Evolutionary conservation across 2,797 vertebrate species (phyloP).

Genomic region (Propithecus perrieri): DNA sequence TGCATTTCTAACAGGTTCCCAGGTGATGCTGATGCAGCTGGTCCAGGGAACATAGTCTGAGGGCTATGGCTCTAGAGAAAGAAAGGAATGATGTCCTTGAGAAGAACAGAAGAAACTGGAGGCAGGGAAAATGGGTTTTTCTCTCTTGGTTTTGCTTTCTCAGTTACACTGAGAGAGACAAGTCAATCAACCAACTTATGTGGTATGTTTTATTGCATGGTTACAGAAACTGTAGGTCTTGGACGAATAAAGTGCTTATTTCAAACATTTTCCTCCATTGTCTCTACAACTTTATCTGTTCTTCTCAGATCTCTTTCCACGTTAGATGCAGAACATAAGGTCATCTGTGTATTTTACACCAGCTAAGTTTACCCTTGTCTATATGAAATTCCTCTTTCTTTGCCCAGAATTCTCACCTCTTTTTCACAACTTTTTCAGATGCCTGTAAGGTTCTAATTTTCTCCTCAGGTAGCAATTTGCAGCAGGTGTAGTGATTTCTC

Average conservation of each 20-base stretch:
- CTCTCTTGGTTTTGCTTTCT: not conserved
- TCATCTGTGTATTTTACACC: not conserved
- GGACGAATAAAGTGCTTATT: not conserved
- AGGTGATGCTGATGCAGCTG: not conserved
- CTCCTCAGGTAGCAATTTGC: slow-evolving; percentile 54
- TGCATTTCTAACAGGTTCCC: not conserved
- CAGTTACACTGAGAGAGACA: not conserved
- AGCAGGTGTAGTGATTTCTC: slow-evolving; percentile 62
- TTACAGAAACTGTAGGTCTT: not conserved
- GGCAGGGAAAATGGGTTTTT: not conserved
- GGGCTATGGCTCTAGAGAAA: not conserved
- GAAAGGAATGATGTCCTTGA: not conserved
- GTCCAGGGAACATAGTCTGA: not conserved
- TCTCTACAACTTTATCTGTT: not conserved
- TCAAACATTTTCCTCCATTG: not conserved
- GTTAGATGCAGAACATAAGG: not conserved
- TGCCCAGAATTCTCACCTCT: not conserved
- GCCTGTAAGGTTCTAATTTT: slow-evolving; percentile 34
- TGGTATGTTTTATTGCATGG: not conserved
- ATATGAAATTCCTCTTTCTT: not conserved
- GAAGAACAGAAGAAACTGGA: not conserved
- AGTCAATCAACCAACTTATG: not conserved
- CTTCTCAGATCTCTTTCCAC: not conserved
- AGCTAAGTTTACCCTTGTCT: not conserved
- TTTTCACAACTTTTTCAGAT: slow-evolving; percentile 42